Evolutionary conservation across 2,113 vertebrate species (phyloP), one percentile per base, ranked within the genome.

Genomic region (Nesogale talazaci): DNA sequence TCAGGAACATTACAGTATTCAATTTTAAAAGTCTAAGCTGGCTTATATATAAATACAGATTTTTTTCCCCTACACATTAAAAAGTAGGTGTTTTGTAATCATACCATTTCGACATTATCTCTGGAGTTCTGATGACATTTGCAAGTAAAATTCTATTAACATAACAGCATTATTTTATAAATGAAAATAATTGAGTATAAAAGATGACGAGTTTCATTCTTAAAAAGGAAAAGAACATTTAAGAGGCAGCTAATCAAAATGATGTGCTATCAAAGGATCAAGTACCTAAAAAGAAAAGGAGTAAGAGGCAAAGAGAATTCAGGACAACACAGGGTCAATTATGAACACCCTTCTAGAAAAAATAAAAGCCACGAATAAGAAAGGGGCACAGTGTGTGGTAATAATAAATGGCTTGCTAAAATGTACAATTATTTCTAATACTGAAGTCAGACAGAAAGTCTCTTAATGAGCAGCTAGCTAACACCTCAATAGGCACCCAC

Each of bases 191-290:
- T 14, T 75, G 38, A 59, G 5, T 56, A 56, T 83, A 42, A 63
- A 46, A 89, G 85, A 83, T 90, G 3, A 85, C 57, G 34, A 88
- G 40, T 81, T 74, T 88, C 89, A 97, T 42, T 67, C 34, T 42
- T 88, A 85, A 84, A 80, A 83, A 83, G 16, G 29, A 81, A 61
- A 75, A 82, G 52, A 57, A 83, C 2, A 22, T 65, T 87, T 95
- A 89, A 9, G 20, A 86, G 42, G 63, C 3, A 80, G 7, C 10
- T 89, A 89, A 77, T 23, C 40, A 86, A 95, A 93, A 89, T 40
- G 31, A 46, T 59, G 15, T 36, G 40, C 25, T 67, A 65, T 0
- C 74, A 20, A 74, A 81, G 34, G 52, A 70, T 56, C 69, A 40
- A 91, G 56, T 27, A 67, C 56, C 80, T 17, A 87, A 56, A 86